These are phyloP conservation scores for Notiomystis cincta DNA, from an alignment of 2,113 vertebrate species.

Conservation along the genomic window DNA sequence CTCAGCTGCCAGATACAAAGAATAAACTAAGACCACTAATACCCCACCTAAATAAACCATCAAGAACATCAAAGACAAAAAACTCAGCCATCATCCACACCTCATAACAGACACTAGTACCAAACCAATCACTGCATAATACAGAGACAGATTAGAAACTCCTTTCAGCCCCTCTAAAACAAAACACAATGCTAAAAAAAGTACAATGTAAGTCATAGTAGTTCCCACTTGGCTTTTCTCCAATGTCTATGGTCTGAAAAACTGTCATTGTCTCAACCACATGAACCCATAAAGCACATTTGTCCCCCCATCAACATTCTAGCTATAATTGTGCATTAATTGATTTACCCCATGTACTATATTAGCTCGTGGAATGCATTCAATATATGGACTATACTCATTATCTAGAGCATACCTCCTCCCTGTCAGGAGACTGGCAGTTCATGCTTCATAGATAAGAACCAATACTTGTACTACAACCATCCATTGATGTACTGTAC, in stretches of 20 bases:
- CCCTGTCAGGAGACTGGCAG: neutral
- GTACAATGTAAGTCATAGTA: neutral
- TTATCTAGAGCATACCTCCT: neutral
- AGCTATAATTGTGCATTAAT: neutral
- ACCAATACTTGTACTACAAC: neutral
- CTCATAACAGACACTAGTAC: neutral
- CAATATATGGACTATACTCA: neutral
- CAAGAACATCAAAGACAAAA: neutral
- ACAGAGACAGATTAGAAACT: neutral
- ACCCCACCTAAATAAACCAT: neutral
- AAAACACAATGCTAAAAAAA: neutral
- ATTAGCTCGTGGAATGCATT: neutral
- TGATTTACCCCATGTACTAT: neutral
- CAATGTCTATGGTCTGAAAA: neutral
- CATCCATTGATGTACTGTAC: neutral
- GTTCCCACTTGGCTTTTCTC: neutral
- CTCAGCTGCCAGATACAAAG: neutral
- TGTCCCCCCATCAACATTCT: neutral
- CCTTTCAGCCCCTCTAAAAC: neutral
- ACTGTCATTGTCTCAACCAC: neutral
- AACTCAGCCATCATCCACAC: neutral
- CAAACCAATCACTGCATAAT: neutral
- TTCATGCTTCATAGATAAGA: neutral
- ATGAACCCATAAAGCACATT: neutral
- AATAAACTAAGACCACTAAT: neutral